Conservation (phyloP, 2,113 vertebrate species). For the Corynorhinus townsendii region DNA sequence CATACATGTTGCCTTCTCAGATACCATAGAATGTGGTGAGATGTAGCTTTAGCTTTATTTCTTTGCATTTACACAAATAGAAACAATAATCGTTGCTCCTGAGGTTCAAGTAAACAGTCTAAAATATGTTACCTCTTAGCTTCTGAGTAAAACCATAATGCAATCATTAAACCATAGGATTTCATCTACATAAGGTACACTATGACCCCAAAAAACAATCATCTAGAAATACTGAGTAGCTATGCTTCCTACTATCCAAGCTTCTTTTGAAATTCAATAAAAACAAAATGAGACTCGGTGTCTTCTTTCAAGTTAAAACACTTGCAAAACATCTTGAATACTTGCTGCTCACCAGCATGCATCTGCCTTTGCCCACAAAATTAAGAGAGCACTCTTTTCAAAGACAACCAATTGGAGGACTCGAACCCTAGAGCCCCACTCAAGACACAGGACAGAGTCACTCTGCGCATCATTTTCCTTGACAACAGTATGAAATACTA, state of each 20-base stretch:
- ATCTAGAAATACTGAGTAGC: background rate
- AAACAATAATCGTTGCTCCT: background rate
- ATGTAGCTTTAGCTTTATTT: background rate
- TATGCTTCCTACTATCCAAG: background rate
- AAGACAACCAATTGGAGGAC: background rate
- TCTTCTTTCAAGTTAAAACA: background rate
- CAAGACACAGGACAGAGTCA: background rate
- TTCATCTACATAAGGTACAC: background rate
- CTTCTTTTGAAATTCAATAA: constrained; percentile 5
- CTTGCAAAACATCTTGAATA: background rate
- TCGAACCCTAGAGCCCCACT: background rate
- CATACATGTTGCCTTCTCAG: background rate
- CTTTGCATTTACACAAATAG: background rate
- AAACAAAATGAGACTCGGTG: background rate
- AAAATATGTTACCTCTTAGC: background rate
- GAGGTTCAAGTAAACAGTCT: background rate
- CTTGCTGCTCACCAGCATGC: background rate
- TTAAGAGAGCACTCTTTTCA: background rate
- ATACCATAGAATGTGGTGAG: background rate
- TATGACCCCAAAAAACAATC: background rate
- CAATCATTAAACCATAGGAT: background rate
- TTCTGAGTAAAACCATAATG: background rate
- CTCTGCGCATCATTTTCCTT: background rate
- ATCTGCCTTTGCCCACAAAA: background rate
- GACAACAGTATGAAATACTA: background rate